Conservation (phyloP, 2,113 vertebrate species). For the Pholis gunnellus region DNA sequence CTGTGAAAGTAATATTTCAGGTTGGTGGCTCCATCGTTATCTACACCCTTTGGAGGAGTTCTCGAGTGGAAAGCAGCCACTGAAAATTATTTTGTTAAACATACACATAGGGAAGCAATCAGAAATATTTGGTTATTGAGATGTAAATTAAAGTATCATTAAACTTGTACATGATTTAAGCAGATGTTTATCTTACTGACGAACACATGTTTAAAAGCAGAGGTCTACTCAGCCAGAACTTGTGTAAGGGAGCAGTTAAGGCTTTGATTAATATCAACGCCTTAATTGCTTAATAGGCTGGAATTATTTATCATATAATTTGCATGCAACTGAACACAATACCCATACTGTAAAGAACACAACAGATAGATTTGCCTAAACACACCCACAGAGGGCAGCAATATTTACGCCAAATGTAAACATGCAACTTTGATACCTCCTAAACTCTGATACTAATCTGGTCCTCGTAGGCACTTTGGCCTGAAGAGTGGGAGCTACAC, state of each 20-base stretch:
- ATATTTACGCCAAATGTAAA: not conserved
- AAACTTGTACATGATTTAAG: no score
- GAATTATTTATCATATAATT: not conserved
- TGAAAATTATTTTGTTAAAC: not conserved
- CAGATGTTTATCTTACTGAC: no score
- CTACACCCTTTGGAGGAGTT: not conserved
- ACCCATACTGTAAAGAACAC: not conserved
- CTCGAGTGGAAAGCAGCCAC: not conserved
- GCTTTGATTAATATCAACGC: no score
- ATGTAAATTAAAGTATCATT: not conserved
- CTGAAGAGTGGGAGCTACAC: not conserved
- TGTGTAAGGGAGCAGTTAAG: no score
- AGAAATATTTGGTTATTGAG: not conserved
- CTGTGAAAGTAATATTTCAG: slow-evolving; percentile 5
- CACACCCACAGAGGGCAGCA: not conserved
- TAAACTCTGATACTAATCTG: not conserved
- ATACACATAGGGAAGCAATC: not conserved
- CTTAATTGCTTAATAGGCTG: not conserved
- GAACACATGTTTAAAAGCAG: no score
- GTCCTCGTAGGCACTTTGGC: not conserved
- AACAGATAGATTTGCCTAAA: no score
- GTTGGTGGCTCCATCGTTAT: not conserved
- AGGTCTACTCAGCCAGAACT: no score
- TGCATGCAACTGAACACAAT: not conserved
- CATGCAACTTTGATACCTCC: not conserved